Percentiles rank a stretch among this genome's conserved stretches.
phyloP scores from a whole-genome alignment of 2,888 invertebrate species.

The Agrilus biguttatus region DNA sequence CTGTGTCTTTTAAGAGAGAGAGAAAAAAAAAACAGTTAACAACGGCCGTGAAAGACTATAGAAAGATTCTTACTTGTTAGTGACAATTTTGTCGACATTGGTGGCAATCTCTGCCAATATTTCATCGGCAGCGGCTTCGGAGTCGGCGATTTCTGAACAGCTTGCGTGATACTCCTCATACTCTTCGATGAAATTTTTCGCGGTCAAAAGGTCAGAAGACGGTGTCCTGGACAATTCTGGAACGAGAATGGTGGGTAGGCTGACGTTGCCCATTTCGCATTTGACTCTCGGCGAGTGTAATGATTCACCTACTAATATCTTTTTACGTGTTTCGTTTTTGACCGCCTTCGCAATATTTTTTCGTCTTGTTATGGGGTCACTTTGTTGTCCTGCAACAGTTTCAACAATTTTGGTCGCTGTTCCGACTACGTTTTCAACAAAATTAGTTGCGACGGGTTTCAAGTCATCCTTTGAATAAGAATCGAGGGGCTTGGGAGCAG shows the following conservation, averaged over 20 bases:
- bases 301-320: not conserved
- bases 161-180: conserved; percentile 31
- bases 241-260: conserved; percentile 10
- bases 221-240: conserved; percentile 22
- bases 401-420: conserved; percentile 17
- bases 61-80: conserved; percentile 5
- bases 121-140: conserved; percentile 18
- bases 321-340: conserved; percentile 4
- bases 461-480: no score
- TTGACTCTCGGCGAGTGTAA: not conserved
- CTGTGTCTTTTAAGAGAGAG: conserved; percentile 4
- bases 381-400: conserved; percentile 1
- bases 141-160: conserved; percentile 27
- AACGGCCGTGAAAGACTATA: no score
- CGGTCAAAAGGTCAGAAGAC: conserved; percentile 22
- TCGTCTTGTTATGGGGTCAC: no score
- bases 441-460: conserved; percentile 7
- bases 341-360: conserved; percentile 5
- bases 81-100: conserved; percentile 11
- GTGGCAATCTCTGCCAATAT: conserved; percentile 15
- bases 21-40: no score
- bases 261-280: conserved; percentile 1
- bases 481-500: no score
- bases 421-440: conserved; percentile 21
- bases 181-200: conserved; percentile 29